Conservation (phyloP, 23 tunicate species). For the Trididemnum clinides region DNA sequence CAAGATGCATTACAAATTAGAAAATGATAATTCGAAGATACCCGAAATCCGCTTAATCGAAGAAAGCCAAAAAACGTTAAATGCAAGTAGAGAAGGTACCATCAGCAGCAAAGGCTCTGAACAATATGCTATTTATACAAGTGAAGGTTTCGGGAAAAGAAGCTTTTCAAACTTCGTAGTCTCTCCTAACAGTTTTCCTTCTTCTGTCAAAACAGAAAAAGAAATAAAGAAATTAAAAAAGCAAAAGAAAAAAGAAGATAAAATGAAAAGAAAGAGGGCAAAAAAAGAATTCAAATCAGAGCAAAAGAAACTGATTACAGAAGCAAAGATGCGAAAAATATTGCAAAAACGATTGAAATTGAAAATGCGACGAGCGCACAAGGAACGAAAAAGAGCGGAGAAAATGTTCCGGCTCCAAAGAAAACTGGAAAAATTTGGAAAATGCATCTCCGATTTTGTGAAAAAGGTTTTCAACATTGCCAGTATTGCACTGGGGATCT, state of each 20-base stretch:
- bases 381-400: slow-evolving; percentile 36
- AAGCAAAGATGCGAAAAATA: slow-evolving; percentile 12
- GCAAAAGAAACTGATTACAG: slow-evolving; percentile 8
- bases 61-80: no score
- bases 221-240: background rate
- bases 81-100: no score
- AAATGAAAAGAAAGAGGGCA: background rate
- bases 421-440: background rate
- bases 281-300: slow-evolving; percentile 9
- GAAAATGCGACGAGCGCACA: slow-evolving; percentile 11
- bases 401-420: slow-evolving; percentile 15
- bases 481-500: slow-evolving; percentile 33
- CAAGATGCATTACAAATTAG: no score
- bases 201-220: no score
- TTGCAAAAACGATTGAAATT: slow-evolving; percentile 15
- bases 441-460: background rate
- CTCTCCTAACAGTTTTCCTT: no score
- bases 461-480: background rate
- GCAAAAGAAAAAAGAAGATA: background rate
- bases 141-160: no score
- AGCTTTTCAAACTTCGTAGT: no score
- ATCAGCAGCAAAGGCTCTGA: no score
- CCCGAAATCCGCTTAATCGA: no score
- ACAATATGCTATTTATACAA: no score
- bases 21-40: no score